Conservation (phyloP, 2,888 invertebrate species). For the Microctonus hyperodae region DNA sequence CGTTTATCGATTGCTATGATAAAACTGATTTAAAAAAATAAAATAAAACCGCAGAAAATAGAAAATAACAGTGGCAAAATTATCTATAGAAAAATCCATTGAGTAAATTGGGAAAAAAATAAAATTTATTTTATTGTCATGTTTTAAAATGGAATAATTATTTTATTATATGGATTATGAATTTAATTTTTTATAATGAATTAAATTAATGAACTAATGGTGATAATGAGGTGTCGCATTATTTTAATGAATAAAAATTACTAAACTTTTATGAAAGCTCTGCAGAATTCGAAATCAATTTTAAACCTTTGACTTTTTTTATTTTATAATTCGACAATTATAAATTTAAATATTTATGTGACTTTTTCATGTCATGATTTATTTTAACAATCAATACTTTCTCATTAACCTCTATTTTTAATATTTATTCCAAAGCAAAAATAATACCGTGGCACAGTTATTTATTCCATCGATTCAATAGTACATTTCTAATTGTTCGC, state of each 20-base stretch:
- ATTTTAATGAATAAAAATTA: slow-evolving; percentile 30
- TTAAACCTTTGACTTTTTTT: not conserved
- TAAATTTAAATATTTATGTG: not conserved
- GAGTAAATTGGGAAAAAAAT: not conserved
- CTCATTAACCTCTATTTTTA: slow-evolving; percentile 16
- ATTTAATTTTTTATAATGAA: slow-evolving; percentile 20
- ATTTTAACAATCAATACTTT: slow-evolving; percentile 5
- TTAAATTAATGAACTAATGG: slow-evolving; percentile 32
- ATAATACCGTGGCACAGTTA: not conserved
- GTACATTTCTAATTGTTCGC: not conserved
- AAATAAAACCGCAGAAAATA: not conserved
- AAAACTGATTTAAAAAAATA: not conserved
- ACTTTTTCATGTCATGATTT: not conserved
- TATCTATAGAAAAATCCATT: not conserved
- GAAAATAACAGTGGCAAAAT: not conserved
- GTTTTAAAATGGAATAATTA: no score
- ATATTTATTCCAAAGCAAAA: not conserved
- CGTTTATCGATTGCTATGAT: not conserved
- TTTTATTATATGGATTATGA: not conserved
- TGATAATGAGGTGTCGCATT: slow-evolving; percentile 33
- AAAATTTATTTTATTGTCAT: not conserved
- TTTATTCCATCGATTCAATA: slow-evolving; percentile 11
- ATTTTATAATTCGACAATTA: no score
- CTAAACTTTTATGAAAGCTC: slow-evolving; percentile 31
- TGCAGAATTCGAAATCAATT: not conserved